phyloP scores from a whole-genome alignment of 2,888 invertebrate genomes.

The Metellina segmentata region DNA sequence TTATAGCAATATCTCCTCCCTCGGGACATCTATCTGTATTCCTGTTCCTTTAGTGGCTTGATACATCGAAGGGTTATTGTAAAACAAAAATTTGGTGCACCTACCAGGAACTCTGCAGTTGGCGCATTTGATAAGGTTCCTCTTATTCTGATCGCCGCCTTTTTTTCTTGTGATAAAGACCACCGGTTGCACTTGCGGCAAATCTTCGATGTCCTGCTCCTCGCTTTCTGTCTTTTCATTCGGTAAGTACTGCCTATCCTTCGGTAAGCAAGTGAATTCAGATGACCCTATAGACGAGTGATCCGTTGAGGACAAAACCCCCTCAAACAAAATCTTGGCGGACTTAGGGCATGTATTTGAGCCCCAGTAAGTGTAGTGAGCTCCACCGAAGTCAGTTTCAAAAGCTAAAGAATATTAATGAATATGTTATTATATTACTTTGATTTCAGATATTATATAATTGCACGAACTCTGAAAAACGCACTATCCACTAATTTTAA shows the following conservation, averaged over 20 bases:
- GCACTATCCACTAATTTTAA: too few relatives aligned
- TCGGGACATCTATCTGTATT: too few relatives aligned
- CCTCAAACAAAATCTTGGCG: neutral
- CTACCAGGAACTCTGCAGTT: slow-evolving; percentile 50
- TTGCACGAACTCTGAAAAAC: too few relatives aligned
- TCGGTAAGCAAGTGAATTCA: slow-evolving; percentile 35
- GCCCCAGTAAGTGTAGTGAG: slow-evolving; percentile 42
- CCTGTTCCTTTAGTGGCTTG: too few relatives aligned
- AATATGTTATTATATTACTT: neutral
- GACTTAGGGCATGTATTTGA: neutral
- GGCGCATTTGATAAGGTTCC: neutral
- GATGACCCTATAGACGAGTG: neutral
- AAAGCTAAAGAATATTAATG: neutral
- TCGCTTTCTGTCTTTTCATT: neutral
- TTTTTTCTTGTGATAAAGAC: slow-evolving; percentile 2
- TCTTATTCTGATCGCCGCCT: neutral
- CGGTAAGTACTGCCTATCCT: neutral
- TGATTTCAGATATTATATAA: too few relatives aligned
- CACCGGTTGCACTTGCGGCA: slow-evolving; percentile 28
- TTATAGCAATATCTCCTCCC: too few relatives aligned
- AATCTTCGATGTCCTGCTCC: neutral
- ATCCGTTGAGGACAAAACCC: slow-evolving; percentile 7
- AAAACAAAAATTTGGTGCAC: neutral
- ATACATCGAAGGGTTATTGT: too few relatives aligned
- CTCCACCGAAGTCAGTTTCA: slow-evolving; percentile 39